These are phyloP conservation scores for Ephestia elutella DNA, from an alignment of 1,140 invertebrate species.

Conservation along the genomic window DNA sequence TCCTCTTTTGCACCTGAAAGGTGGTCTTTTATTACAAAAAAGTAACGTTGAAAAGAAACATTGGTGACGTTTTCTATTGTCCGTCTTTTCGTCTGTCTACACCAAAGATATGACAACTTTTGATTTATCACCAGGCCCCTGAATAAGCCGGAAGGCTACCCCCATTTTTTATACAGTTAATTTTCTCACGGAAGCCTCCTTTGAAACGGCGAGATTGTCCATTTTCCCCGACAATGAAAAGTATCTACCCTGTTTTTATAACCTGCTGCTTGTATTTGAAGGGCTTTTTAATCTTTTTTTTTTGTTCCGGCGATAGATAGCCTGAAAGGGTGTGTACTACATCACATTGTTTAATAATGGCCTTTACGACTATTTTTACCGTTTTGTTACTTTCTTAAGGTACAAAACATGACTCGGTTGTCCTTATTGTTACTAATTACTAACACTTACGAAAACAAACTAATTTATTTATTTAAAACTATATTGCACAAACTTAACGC, in stretches of 20 bases:
- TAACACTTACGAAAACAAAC: too few relatives aligned
- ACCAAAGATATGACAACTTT: slow-evolving; percentile 8
- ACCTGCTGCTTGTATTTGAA: not conserved
- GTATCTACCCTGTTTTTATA: not conserved
- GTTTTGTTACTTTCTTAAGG: too few relatives aligned
- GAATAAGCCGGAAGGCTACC: not conserved
- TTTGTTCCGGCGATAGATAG: not conserved
- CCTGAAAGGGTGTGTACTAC: too few relatives aligned
- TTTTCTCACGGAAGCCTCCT: slow-evolving; percentile 3
- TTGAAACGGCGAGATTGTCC: not conserved
- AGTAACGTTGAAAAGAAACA: not conserved
- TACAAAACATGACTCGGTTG: too few relatives aligned
- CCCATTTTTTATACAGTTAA: slow-evolving; percentile 8
- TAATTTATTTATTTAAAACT: too few relatives aligned
- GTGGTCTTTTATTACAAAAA: not conserved
- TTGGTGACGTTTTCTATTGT: not conserved
- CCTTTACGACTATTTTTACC: too few relatives aligned
- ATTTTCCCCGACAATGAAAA: slow-evolving; percentile 1
- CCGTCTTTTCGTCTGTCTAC: slow-evolving; percentile 3
- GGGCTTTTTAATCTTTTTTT: not conserved
- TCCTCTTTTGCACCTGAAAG: slow-evolving; percentile 27
- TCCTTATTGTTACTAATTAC: too few relatives aligned
- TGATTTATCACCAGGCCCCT: slow-evolving; percentile 3
- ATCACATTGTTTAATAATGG: too few relatives aligned
- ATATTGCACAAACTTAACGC: too few relatives aligned